Percentiles rank a stretch among this genome's conserved stretches.
phyloP scores from a whole-genome alignment of 2,888 invertebrate genomes.

The Drosophila robusta region DNA sequence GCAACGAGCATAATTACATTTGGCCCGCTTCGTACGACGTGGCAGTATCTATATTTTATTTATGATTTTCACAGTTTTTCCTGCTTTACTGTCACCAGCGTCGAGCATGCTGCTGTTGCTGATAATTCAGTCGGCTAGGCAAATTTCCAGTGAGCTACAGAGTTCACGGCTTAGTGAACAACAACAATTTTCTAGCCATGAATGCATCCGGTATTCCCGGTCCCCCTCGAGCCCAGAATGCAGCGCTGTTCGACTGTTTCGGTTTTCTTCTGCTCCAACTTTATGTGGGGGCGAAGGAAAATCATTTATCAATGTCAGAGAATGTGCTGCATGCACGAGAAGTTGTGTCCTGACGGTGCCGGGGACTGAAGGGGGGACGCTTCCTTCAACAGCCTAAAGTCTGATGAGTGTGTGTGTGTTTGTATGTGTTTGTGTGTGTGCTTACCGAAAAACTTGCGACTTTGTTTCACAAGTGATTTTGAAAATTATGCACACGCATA shows the following conservation, averaged over 20 bases:
- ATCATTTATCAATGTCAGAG: slow-evolving; percentile 80
- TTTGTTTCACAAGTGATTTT: slow-evolving; percentile 81
- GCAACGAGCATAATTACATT: slow-evolving; percentile 62
- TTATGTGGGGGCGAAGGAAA: slow-evolving; percentile 52
- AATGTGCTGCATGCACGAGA: slow-evolving; percentile 76
- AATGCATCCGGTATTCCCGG: slow-evolving; percentile 65
- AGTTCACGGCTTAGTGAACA: slow-evolving; percentile 78
- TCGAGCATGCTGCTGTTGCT: slow-evolving; percentile 34
- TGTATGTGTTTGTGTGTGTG: slow-evolving; percentile 17
- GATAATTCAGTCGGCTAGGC: slow-evolving; percentile 63
- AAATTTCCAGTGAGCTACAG: slow-evolving; percentile 50
- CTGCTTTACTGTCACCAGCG: slow-evolving; percentile 38
- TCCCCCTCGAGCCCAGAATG: slow-evolving; percentile 11
- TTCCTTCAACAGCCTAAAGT: slow-evolving; percentile 44
- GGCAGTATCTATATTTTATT: slow-evolving; percentile 67
- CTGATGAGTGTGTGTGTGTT: slow-evolving; percentile 9
- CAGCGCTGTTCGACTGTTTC: slow-evolving; percentile 44
- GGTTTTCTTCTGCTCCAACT: slow-evolving; percentile 69
- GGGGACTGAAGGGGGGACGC: neutral
- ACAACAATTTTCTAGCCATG: slow-evolving; percentile 75
- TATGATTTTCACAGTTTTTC: slow-evolving; percentile 59
- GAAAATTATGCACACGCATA: slow-evolving; percentile 78
- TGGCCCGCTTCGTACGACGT: slow-evolving; percentile 14
- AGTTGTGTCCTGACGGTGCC: slow-evolving; percentile 41
- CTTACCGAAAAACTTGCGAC: slow-evolving; percentile 72